Evolutionary conservation across 2,113 vertebrate genomes (phyloP).

Genomic region (Ceratotherium simum): DNA sequence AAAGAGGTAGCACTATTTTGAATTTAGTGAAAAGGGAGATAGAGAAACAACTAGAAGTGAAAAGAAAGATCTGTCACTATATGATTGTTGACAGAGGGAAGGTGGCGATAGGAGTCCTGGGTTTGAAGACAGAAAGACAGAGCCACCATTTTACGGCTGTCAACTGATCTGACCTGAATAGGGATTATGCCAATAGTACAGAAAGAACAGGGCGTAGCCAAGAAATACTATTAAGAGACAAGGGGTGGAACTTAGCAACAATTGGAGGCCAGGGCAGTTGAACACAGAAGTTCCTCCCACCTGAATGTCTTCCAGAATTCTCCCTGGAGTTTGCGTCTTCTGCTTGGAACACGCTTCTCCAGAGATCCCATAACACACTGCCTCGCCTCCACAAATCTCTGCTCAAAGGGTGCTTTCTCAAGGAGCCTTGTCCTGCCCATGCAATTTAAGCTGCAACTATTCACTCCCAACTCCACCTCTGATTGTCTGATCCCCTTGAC

Average conservation of each 20-base stretch:
- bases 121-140: neutral
- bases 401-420: neutral
- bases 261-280: neutral
- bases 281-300: neutral
- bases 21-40: neutral
- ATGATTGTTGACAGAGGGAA: neutral
- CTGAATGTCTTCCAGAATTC: neutral
- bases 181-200: neutral
- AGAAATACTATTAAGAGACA: neutral
- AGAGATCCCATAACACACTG: neutral
- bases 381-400: neutral
- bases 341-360: neutral
- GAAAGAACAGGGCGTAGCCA: neutral
- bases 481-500: neutral
- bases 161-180: neutral
- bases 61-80: neutral
- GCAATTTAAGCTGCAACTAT: accelerated
- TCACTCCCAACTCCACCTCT: neutral
- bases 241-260: neutral
- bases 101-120: neutral
- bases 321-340: neutral
- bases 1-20: neutral
- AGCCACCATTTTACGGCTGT: neutral
- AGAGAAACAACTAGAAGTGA: neutral
- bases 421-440: too few species aligned